phyloP scores from a whole-genome alignment of 2,888 invertebrate genomes.

The Digitonthophagus gazella region DNA sequence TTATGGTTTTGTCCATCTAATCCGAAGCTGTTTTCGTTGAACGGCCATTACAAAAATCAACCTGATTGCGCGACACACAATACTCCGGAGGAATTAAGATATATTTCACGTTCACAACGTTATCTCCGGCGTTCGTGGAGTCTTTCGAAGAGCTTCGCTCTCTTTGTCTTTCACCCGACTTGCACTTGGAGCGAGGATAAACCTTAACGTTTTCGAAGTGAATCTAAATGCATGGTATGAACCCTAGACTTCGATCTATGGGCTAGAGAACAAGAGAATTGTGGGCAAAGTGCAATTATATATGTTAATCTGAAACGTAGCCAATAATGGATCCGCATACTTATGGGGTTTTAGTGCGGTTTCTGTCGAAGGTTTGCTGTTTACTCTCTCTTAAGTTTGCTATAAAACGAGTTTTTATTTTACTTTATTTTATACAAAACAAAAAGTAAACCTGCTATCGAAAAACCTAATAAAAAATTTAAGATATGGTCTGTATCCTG shows the following conservation, averaged over 20 bases:
- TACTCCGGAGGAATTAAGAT: neutral
- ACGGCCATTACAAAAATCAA: neutral
- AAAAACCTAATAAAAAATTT: too few relatives aligned
- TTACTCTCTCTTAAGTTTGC: neutral
- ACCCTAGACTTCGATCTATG: constrained; percentile 40
- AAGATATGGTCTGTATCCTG: too few relatives aligned
- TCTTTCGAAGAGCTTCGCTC: neutral
- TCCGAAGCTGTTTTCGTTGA: neutral
- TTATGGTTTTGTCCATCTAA: neutral
- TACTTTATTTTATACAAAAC: too few relatives aligned
- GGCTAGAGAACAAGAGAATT: constrained; percentile 24
- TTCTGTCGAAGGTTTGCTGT: constrained; percentile 33
- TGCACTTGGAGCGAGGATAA: neutral
- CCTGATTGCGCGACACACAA: neutral
- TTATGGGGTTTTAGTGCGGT: constrained; percentile 34
- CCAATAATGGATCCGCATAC: constrained; percentile 39
- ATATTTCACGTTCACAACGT: neutral
- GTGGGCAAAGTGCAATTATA: constrained; percentile 42
- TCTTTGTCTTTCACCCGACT: neutral
- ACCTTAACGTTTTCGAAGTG: neutral
- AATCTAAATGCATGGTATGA: constrained; percentile 42
- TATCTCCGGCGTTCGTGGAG: neutral
- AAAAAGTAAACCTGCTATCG: too few relatives aligned
- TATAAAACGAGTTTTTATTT: neutral
- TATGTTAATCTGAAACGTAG: constrained; percentile 41